Base-by-base conservation (phyloP, 2,888 invertebrate species). In the Melanotus villosus region DNA sequence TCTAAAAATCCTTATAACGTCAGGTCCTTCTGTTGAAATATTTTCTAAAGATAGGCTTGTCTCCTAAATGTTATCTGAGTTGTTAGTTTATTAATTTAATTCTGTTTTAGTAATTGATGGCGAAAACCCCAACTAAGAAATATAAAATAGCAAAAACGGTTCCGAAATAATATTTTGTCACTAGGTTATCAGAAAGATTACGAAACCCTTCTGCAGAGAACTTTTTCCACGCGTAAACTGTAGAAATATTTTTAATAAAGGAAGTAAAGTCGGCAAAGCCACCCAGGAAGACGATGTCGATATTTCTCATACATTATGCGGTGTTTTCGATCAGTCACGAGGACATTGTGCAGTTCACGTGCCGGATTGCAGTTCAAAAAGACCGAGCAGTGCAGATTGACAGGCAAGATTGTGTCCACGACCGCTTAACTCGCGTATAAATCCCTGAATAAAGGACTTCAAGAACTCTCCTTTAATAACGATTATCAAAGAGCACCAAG, bases 371-470 rank as follows among this genome's bases (percentile, higher is more conserved):
- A 77, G 79, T 78, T 79, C 78, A 77, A 75, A 69, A 75, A 76
- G 73, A 74, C 77, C 75, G 76, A 76, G 63, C 21, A 43, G 71
- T 74, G 58, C 52, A 76, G 80, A 80, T 80, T 80, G 79, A 80
- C 79, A 79, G 76, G 70, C 57, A 63, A 77, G 80, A 80, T 80
- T 80, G 73, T 79, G 79, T 80, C 77, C 76, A 75, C 78, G 78
- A 77, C 73, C 78, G 75, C 72, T 78, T 78, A 74, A 76, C 77
- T 76, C 75, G 75, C 65, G 60, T 59, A 70, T 63, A 64, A 71
- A 68, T 65, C 66, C 41, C 23, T 32, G 50, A 59, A 66, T 47
- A 59, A 65, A 58, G 45, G 65, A 19, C 43, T 32, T 65, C 47
- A 64, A 54, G 19, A 45, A n/a, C 52, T 34, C 52, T 59, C 32